Evolutionary conservation across 2,797 vertebrate species (phyloP).

Genomic region (Falco biarmicus): DNA sequence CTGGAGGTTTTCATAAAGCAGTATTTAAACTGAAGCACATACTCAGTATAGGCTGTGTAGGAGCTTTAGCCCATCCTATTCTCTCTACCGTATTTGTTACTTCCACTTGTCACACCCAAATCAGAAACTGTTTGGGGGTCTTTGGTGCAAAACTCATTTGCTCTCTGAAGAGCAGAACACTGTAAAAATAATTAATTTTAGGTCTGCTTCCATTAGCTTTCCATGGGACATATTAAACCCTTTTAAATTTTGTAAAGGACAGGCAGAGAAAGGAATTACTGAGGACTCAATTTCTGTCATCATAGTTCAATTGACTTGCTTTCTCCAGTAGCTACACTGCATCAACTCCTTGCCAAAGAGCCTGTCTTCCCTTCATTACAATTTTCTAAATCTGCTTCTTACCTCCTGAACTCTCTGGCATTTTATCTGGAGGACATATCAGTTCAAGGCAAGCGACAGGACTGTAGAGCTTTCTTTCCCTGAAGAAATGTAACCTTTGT

Average conservation of each 20-base stretch:
- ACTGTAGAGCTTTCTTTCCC: constrained; percentile 3
- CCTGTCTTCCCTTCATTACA: background rate
- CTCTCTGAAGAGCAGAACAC: background rate
- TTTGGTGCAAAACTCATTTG: background rate
- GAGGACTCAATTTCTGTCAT: background rate
- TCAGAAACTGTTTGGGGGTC: background rate
- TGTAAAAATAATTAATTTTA: background rate
- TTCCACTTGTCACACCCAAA: background rate
- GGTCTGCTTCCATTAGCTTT: background rate
- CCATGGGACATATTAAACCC: background rate
- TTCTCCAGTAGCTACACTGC: background rate
- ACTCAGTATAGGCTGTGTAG: rapidly evolving
- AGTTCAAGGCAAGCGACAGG: constrained; percentile 16
- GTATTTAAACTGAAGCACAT: background rate
- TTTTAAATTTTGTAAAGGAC: background rate
- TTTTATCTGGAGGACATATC: constrained; percentile 44
- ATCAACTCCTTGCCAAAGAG: background rate
- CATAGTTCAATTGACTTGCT: background rate
- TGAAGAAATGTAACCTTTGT: constrained; percentile 50
- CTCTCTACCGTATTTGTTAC: background rate
- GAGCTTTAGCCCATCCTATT: background rate
- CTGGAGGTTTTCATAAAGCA: background rate
- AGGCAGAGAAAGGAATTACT: background rate
- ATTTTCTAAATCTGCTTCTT: background rate
- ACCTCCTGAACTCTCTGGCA: constrained; percentile 15